Conservation (phyloP, 2,888 invertebrate species). For the Thelaira solivaga region DNA sequence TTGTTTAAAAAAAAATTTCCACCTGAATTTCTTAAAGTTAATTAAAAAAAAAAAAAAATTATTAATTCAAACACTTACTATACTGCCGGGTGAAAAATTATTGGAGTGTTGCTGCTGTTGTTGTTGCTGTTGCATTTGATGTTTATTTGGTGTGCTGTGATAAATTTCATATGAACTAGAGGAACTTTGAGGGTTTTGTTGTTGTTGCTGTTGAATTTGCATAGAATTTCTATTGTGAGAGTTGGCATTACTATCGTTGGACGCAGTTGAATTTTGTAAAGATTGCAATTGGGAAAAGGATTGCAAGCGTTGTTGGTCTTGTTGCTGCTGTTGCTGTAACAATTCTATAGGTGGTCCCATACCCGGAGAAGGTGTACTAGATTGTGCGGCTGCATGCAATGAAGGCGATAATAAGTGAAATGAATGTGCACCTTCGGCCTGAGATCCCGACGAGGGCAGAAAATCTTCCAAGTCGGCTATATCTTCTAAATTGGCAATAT, state of each 20-base stretch:
- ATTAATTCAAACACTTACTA: constrained; percentile 71
- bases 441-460: constrained; percentile 66
- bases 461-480: constrained; percentile 89
- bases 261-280: constrained; percentile 34
- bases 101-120: constrained; percentile 67
- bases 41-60: background rate
- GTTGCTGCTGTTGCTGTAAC: constrained; percentile 70
- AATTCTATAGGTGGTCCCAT: constrained; percentile 72
- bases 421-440: constrained; percentile 65
- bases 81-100: constrained; percentile 83
- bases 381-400: constrained; percentile 65
- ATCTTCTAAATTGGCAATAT: constrained; percentile 80
- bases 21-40: no score
- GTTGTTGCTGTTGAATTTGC: constrained; percentile 65
- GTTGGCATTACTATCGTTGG: constrained; percentile 23
- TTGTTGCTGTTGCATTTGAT: constrained; percentile 65
- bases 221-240: constrained; percentile 44
- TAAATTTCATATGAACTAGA: constrained; percentile 76
- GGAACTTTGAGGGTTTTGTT: constrained; percentile 69
- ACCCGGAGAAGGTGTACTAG: constrained; percentile 69
- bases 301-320: constrained; percentile 65
- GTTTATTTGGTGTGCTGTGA: constrained; percentile 76
- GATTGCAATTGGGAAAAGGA: constrained; percentile 63
- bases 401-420: constrained; percentile 71
- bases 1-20: background rate